Percentiles rank a stretch among this genome's conserved stretches.
phyloP scores from a whole-genome alignment of 2,113 vertebrate genomes.

The Nematolebias whitei region DNA sequence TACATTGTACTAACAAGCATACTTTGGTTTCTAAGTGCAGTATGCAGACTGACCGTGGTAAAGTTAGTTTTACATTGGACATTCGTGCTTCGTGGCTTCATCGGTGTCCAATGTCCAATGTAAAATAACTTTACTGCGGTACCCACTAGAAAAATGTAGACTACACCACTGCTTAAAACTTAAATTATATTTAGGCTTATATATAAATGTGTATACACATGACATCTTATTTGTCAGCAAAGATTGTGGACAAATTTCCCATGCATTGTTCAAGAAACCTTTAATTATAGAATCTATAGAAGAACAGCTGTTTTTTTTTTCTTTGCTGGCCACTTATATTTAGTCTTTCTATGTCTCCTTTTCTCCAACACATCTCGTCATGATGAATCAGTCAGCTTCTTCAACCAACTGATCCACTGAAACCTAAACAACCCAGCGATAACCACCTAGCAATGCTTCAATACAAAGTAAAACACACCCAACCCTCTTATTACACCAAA shows the following conservation, averaged over 20 bases:
- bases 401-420: slow-evolving; percentile 13
- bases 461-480: slow-evolving; percentile 30
- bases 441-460: slow-evolving; percentile 17
- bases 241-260: background rate
- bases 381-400: slow-evolving; percentile 23
- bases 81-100: no score
- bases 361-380: slow-evolving; percentile 7
- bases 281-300: background rate
- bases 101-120: no score
- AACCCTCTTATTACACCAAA: slow-evolving; percentile 4
- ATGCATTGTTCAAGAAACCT: background rate
- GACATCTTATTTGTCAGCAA: background rate
- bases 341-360: background rate
- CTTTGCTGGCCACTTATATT: background rate
- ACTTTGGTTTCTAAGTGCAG: no score
- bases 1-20: no score
- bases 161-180: no score
- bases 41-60: no score
- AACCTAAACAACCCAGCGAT: slow-evolving; percentile 28
- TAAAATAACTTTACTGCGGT: no score
- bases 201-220: no score
- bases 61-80: no score
- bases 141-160: no score
- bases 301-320: background rate
- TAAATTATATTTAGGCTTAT: no score